Evolutionary conservation across 2,113 vertebrate genomes (phyloP).

Genomic region (Ammospiza nelsoni): DNA sequence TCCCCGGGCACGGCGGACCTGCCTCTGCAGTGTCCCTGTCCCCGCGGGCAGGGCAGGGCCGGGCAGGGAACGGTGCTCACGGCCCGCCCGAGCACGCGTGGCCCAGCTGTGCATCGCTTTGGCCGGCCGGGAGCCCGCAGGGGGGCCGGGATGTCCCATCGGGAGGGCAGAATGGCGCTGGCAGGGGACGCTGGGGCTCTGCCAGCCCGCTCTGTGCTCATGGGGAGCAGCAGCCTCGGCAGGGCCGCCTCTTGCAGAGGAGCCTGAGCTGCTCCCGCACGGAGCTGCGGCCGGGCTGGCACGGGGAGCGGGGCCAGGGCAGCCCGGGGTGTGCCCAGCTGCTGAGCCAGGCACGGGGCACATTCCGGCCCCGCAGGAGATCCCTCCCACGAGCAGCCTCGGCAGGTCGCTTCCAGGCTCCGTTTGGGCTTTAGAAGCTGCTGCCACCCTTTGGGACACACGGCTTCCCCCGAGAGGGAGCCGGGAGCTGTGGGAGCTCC

Average conservation of each 20-base stretch:
- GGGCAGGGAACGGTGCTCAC: not conserved
- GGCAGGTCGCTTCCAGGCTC: not conserved
- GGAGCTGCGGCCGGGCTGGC: not conserved
- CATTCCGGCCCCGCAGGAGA: not conserved
- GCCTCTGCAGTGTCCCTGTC: not conserved
- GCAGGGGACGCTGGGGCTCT: rapidly evolving
- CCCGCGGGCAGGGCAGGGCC: rapidly evolving
- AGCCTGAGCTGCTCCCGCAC: rapidly evolving
- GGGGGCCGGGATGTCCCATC: not conserved
- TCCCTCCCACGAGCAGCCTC: not conserved
- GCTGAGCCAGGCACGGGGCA: not conserved
- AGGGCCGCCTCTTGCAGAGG: not conserved
- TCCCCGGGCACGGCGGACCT: rapidly evolving
- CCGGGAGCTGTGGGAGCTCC: not conserved
- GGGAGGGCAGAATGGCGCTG: not conserved
- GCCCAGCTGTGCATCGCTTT: not conserved
- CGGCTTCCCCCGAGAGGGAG: not conserved
- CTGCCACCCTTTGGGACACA: not conserved
- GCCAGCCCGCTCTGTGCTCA: not conserved
- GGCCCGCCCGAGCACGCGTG: rapidly evolving
- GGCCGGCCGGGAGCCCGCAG: rapidly evolving
- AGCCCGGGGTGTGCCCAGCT: rapidly evolving
- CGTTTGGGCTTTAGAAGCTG: not conserved
- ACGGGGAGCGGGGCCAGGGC: not conserved
- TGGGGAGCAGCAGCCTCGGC: not conserved